Base-by-base conservation (phyloP, 2,888 invertebrate species). In the Muschampia plurimacula region DNA sequence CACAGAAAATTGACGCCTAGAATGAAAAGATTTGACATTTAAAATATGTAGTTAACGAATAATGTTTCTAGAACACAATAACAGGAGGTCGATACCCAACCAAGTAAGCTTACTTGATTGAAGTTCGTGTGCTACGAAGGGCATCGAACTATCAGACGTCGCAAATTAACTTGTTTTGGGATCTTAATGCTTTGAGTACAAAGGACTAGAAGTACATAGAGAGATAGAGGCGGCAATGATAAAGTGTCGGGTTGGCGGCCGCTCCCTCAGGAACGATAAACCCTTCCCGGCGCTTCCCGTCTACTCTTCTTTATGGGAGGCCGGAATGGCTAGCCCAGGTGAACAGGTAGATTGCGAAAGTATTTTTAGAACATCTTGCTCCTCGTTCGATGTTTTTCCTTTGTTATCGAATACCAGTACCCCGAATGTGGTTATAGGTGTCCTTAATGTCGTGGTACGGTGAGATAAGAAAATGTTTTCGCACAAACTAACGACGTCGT, bases 221-320 rank as follows among this genome's bases (percentile, higher is more conserved):
- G 41, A 84, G 89, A 91, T 90, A 89, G 91, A 91, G 85, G 85
- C 86, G 86, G 90, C 91, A 93, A 93, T 93, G 94, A 94, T 94
- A 91, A 93, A 94, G 93, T 93, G 92, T 83, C 89, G 91, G 92
- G 91, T 90, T 87, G 84, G 86, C 88, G 89, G 89, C 84, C 83
- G 89, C 81, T 93, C 94, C 94, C 93, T 86, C 82, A 90, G 94
- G 94, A 85, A 88, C 93, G 91, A 93, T 93, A 94, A 94, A 93
- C 92, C 93, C 93, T 91, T 90, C 92, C 90, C 86, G 86, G 80
- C 85, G 88, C 93, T 91, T 91, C 91, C 92, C 91, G 89, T 89
- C 89, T 91, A 90, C 93, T 92, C 92, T 93, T 93, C 93, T 94
- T 93, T 94, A 94, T 93, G 93, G 92, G 90, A 92, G 92, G 90